These are phyloP conservation scores for Ichneumon xanthorius DNA, from an alignment of 2,888 invertebrate genomes.

Conservation along the genomic window DNA sequence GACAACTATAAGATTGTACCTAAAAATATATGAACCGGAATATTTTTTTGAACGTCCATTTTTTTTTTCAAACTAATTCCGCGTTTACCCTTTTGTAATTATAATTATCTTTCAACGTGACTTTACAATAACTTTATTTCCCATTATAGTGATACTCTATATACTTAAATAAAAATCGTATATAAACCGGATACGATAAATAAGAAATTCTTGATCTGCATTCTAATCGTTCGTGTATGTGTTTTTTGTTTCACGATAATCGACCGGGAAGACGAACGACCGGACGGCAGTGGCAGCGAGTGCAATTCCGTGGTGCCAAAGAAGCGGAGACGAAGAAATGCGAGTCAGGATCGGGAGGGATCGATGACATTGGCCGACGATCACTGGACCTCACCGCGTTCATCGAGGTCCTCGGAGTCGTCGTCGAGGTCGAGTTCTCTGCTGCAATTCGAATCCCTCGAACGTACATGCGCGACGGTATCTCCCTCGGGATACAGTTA, in stretches of 20 bases:
- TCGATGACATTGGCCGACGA: slow-evolving; percentile 84
- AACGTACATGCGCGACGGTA: slow-evolving; percentile 88
- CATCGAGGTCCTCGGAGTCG: slow-evolving; percentile 87
- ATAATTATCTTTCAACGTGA: neutral
- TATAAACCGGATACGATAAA: neutral
- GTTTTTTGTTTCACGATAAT: slow-evolving; percentile 32
- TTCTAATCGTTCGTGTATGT: neutral
- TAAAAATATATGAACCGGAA: neutral
- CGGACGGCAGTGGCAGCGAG: slow-evolving; percentile 84
- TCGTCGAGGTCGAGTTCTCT: slow-evolving; percentile 92
- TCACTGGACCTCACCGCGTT: slow-evolving; percentile 84
- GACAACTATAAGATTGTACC: neutral
- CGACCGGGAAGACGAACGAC: slow-evolving; percentile 74
- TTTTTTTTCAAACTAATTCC: neutral
- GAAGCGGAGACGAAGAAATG: slow-evolving; percentile 82
- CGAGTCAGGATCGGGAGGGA: slow-evolving; percentile 74
- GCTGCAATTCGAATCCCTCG: slow-evolving; percentile 94
- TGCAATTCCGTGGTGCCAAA: slow-evolving; percentile 85
- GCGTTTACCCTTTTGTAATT: neutral
- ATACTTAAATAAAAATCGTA: neutral
- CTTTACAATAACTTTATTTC: too few relatives aligned
- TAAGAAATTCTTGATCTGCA: neutral
- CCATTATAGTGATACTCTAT: neutral
- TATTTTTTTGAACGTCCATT: neutral
- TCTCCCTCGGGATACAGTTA: slow-evolving; percentile 86